Conservation (phyloP, 2,888 invertebrate genomes). For the Brenthis daphne region DNA sequence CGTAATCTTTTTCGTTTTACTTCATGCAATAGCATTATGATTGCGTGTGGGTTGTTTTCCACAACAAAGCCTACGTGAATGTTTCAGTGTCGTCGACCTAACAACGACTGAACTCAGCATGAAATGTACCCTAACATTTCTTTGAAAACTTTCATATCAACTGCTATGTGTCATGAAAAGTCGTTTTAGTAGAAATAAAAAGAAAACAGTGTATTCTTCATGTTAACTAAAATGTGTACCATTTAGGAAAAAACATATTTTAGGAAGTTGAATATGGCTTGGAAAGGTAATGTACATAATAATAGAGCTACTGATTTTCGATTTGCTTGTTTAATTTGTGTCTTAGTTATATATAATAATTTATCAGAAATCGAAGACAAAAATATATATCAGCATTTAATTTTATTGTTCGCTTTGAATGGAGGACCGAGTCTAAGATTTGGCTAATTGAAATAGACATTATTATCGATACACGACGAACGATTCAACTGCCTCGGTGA, state of each 20-base stretch:
- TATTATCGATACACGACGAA: no score
- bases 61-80: constrained; percentile 43
- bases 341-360: no score
- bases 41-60: constrained; percentile 44
- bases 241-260: constrained; percentile 3
- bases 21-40: constrained; percentile 39
- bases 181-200: constrained; percentile 28
- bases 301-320: no score
- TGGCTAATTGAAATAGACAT: no score
- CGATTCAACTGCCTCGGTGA: no score
- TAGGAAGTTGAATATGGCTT: no score
- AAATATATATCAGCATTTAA: no score
- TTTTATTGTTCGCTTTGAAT: no score
- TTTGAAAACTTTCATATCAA: constrained; percentile 39
- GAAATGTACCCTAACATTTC: constrained; percentile 41
- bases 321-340: no score
- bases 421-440: no score
- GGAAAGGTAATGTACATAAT: no score
- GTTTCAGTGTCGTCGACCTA: constrained; percentile 45
- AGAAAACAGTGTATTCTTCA: constrained; percentile 21
- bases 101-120: constrained; percentile 41
- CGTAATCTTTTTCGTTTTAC: constrained; percentile 32
- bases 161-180: constrained; percentile 30
- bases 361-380: no score
- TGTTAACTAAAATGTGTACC: constrained; percentile 1